Conservation (phyloP, 2,797 vertebrate genomes). For the Synaphobranchus kaupii region DNA sequence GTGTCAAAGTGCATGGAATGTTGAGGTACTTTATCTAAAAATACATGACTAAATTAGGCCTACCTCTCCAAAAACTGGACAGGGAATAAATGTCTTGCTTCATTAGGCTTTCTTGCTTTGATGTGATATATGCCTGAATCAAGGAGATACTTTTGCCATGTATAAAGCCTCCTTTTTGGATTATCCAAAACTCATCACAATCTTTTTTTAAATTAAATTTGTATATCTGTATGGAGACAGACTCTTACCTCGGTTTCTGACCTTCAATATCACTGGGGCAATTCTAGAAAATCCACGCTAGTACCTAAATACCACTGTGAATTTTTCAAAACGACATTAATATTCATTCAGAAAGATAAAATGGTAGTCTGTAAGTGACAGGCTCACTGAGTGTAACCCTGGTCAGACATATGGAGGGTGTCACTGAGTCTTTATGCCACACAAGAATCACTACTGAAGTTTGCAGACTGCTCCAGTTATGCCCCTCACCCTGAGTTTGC, state of each 20-base stretch:
- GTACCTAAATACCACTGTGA: neutral
- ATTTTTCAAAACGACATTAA: slow-evolving; percentile 5
- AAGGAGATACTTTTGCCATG: neutral
- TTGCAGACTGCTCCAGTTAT: too few species aligned
- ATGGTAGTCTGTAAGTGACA: neutral
- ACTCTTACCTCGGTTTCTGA: neutral
- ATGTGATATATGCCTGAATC: neutral
- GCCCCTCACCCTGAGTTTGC: too few species aligned
- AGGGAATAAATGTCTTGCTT: neutral
- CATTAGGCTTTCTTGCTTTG: neutral
- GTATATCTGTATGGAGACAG: neutral
- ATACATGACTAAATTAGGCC: neutral
- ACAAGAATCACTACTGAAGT: neutral
- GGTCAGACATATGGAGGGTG: neutral
- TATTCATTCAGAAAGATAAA: neutral
- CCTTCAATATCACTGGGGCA: neutral
- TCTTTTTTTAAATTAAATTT: neutral
- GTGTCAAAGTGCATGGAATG: neutral
- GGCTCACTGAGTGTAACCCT: neutral
- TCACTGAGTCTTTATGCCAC: neutral
- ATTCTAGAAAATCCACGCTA: neutral
- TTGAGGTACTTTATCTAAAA: neutral
- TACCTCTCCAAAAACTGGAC: neutral
- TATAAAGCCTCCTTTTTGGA: neutral
- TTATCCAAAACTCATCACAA: too few species aligned